phyloP scores from a whole-genome alignment of 2,797 vertebrate genomes.

The Pangasius djambal region DNA sequence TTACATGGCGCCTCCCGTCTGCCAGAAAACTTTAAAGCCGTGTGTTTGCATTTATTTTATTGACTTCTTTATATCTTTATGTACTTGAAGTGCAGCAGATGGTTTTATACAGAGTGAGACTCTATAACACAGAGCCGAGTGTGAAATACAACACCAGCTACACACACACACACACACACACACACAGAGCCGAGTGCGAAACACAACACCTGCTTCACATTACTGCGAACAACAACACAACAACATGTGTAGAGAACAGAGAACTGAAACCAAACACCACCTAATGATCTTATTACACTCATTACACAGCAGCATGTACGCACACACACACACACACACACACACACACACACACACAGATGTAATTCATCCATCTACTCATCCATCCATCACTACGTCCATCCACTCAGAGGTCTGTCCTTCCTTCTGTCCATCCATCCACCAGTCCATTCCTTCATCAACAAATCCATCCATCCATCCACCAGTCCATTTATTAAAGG shows the following conservation, averaged over 20 bases:
- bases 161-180: not conserved
- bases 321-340: not conserved
- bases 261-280: not conserved
- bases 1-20: not conserved
- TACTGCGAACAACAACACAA: not conserved
- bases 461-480: no score
- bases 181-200: not conserved
- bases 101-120: not conserved
- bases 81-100: constrained; percentile 16
- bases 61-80: not conserved
- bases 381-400: not conserved
- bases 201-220: not conserved
- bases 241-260: not conserved
- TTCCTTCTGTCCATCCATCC: not conserved
- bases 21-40: not conserved
- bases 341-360: not conserved
- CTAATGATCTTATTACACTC: not conserved
- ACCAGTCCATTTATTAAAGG: no score
- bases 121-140: not conserved
- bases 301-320: not conserved
- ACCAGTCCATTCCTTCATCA: not conserved
- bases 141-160: not conserved
- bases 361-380: no score
- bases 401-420: not conserved
- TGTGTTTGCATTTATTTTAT: not conserved